phyloP scores from a whole-genome alignment of 2,113 vertebrate species.

The Calyptommatus sinebrachiatus region DNA sequence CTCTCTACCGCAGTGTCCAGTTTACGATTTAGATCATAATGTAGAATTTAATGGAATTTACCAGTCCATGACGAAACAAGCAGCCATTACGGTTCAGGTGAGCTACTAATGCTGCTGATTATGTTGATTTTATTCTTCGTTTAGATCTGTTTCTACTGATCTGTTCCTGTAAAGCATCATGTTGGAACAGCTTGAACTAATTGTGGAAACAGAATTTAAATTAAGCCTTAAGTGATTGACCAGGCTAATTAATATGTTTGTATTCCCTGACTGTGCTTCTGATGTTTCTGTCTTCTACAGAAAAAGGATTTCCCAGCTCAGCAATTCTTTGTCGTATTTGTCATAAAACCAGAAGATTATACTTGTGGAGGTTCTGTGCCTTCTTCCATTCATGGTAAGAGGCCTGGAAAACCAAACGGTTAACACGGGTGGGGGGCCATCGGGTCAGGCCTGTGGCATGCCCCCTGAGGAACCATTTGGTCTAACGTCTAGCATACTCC shows the following conservation, averaged over 20 bases:
- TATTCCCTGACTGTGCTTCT: no score
- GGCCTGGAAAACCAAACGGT: background rate
- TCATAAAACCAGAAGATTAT: conserved; percentile 82
- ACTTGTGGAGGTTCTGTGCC: conserved; percentile 76
- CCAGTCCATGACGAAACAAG: conserved; percentile 81
- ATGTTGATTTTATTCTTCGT: background rate
- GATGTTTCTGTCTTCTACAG: conserved; percentile 52
- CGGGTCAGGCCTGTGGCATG: no score
- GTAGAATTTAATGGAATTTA: conserved; percentile 81
- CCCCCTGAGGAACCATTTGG: no score
- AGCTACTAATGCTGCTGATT: conserved; percentile 27
- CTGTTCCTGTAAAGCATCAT: background rate
- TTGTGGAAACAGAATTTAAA: background rate
- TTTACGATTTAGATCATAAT: conserved; percentile 79
- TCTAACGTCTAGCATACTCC: no score
- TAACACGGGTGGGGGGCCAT: background rate
- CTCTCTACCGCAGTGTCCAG: conserved; percentile 72
- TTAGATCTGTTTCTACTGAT: background rate
- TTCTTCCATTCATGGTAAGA: conserved; percentile 70
- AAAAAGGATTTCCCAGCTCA: conserved; percentile 76
- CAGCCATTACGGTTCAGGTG: conserved; percentile 80
- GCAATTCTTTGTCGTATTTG: conserved; percentile 79
- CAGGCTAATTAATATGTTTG: no score
- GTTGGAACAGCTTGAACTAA: background rate
- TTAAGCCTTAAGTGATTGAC: no score